Conservation (phyloP, 35 echinoderm and acorn worm species). For the Anneissia japonica region DNA sequence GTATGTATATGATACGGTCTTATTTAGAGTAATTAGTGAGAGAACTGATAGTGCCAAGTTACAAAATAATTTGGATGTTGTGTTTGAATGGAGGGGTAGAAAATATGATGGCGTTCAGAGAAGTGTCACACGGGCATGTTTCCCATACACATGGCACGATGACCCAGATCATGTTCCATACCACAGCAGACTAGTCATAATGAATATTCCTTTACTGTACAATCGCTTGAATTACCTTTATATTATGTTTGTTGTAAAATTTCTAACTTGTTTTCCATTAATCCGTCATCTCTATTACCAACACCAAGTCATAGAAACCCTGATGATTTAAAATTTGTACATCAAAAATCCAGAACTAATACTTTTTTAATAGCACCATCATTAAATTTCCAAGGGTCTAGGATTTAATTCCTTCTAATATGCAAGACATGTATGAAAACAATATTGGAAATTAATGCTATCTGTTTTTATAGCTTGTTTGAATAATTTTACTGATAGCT, state of each 20-base stretch:
- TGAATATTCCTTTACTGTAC: background rate
- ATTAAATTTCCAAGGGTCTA: background rate
- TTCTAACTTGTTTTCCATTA: background rate
- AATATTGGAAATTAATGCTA: no score
- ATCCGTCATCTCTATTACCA: background rate
- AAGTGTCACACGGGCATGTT: background rate
- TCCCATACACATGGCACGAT: background rate
- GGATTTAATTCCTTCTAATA: no score
- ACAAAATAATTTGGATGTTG: background rate
- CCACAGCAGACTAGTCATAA: background rate
- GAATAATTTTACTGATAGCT: no score
- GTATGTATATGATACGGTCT: background rate
- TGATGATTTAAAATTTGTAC: background rate
- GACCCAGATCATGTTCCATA: background rate
- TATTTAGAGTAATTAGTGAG: background rate
- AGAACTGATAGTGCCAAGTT: background rate
- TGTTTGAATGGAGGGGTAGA: no score
- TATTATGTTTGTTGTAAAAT: background rate
- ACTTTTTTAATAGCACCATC: background rate
- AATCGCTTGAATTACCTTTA: background rate
- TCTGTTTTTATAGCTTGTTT: no score
- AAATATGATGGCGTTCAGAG: background rate
- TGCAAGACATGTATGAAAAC: no score
- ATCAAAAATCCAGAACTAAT: background rate
- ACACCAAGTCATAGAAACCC: background rate